Evolutionary conservation across 2,797 vertebrate genomes (phyloP), one percentile per base, ranked within the genome.

Genomic region (Luscinia luscinia): DNA sequence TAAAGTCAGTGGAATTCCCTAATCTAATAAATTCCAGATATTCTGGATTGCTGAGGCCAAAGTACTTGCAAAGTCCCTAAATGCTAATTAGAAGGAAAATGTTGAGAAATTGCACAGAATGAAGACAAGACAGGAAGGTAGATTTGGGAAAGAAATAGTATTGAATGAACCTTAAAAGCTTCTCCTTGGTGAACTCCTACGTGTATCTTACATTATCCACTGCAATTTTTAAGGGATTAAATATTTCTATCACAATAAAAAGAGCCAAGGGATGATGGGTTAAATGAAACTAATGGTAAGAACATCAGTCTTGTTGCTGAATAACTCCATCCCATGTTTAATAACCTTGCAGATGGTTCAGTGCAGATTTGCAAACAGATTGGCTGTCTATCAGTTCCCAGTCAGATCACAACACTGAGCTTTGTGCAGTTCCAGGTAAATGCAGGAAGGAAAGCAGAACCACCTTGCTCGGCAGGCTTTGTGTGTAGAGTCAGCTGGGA

Each of bases 11-110:
- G 66, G 72, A 92, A 84, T 89, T 87, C 62, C 72, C 68, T 73
- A 55, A 62, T 79, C 73, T 96, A 96, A 95, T 95, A 93, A 96
- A 94, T 82, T 72, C 59, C 87, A 96, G 73, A 94, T 97, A 92
- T 55, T 90, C 88, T 72, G 84, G 69, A 81, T 95, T 94, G 92
- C 87, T 76, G 84, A 61, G 77, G 63, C 75, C 49, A 86, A 73
- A 89, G 54, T 79, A 87, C 63, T 90, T 91, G 41, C 80, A 75
- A 81, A 92, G 59, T 85, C 77, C 89, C n/a, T 86, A 95, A 89
- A 79, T 88, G 70, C 38, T 94, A 84, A 61, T 87, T 83, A 57
- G n/a, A 76, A 92, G 21, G 66, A 78, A 85, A 84, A 64, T 36
- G 34, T 66, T 84, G 51, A 61, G 11, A 57, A 51, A 74, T 87